Percentiles rank a stretch among this genome's conserved stretches.
Evolutionary conservation across 2,797 vertebrate species (phyloP).

Genomic region (Platalea minor): DNA sequence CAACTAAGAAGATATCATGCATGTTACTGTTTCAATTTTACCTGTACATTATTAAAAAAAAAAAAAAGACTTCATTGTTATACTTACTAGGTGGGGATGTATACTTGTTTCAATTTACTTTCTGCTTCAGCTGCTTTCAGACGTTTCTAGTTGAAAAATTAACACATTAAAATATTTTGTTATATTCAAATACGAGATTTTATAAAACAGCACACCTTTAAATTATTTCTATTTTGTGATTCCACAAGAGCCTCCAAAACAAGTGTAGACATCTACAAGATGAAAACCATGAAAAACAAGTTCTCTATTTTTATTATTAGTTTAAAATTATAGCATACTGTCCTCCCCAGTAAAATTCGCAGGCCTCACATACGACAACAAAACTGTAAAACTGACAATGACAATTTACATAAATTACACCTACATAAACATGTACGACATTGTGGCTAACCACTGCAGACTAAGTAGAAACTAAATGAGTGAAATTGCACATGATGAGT

Average conservation of each 20-base stretch:
- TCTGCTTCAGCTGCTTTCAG: conserved; percentile 97
- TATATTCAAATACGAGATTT: neutral
- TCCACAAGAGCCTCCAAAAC: neutral
- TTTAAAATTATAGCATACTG: neutral
- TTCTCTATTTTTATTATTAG: neutral
- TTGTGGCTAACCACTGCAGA: neutral
- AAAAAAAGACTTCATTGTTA: neutral
- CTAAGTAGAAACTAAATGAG: neutral
- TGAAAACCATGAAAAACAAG: neutral
- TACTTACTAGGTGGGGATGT: conserved; percentile 99
- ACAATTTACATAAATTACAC: neutral
- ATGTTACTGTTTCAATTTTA: neutral
- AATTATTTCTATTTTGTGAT: neutral
- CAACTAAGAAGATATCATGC: neutral
- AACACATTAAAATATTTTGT: conserved; percentile 27
- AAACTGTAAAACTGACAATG: neutral
- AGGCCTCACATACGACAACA: neutral
- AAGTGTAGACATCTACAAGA: neutral
- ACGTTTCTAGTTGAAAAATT: conserved; percentile 84
- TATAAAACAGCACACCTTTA: neutral
- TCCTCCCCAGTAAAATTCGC: neutral
- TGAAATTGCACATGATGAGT: neutral
- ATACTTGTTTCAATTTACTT: conserved; percentile 98
- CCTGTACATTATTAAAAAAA: neutral
- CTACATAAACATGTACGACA: fast-evolving